phyloP scores from a whole-genome alignment of 1,140 invertebrate genomes.

The Tachypleus tridentatus region DNA sequence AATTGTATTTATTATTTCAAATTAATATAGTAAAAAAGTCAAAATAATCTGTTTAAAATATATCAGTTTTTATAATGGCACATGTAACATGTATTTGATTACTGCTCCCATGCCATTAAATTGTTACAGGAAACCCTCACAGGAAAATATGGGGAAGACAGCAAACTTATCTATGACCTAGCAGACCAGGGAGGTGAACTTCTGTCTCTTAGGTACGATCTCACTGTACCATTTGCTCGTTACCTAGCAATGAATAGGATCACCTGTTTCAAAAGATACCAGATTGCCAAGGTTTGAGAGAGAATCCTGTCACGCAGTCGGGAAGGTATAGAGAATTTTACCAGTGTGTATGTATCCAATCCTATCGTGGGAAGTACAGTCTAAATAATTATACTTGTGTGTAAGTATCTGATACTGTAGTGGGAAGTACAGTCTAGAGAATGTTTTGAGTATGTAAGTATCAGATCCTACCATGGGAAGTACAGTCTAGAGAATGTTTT shows the following conservation, averaged over 20 bases:
- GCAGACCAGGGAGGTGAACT: conserved; percentile 97
- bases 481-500: too few relatives aligned
- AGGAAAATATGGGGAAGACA: conserved; percentile 99
- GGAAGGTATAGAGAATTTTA: conserved; percentile 97
- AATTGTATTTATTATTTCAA: too few relatives aligned
- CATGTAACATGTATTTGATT: too few relatives aligned
- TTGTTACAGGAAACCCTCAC: conserved; percentile 78
- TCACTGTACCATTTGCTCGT: conserved; percentile 91
- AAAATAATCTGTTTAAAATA: too few relatives aligned
- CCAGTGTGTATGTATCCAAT: conserved; percentile 80
- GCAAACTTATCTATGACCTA: conserved; percentile 96
- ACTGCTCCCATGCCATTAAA: too few relatives aligned
- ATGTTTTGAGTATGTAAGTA: too few relatives aligned
- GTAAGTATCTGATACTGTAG: too few relatives aligned
- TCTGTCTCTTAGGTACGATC: conserved; percentile 73
- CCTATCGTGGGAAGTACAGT: neutral
- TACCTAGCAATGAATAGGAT: conserved; percentile 98
- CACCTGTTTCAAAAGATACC: conserved; percentile 81
- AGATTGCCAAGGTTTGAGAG: conserved; percentile 91
- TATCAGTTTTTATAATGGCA: too few relatives aligned
- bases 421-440: too few relatives aligned
- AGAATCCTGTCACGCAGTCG: conserved; percentile 92
- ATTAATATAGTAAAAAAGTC: too few relatives aligned
- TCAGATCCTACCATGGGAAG: too few relatives aligned
- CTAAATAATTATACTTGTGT: too few relatives aligned